Percentiles rank a stretch among this genome's conserved stretches.
Conservation (phyloP, 2,888 invertebrate genomes). For the Macrosoma leucophasiata region DNA sequence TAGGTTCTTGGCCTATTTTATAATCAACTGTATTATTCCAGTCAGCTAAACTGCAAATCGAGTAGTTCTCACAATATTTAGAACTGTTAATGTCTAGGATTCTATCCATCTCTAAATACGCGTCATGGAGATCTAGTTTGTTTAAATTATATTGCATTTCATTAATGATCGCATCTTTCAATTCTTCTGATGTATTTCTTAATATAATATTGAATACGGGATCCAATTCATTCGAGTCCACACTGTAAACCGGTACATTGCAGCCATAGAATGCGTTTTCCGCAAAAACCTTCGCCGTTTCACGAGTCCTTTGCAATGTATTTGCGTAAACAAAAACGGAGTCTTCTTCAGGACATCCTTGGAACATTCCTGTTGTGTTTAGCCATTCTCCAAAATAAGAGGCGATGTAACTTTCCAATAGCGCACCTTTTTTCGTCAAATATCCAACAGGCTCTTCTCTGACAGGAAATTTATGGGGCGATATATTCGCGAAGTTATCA, state of each 20-base stretch:
- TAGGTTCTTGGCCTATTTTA: conserved; percentile 39
- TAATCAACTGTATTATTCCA: conserved; percentile 32
- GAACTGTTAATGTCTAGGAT: conserved; percentile 47
- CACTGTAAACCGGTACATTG: conserved; percentile 35
- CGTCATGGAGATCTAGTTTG: conserved; percentile 30
- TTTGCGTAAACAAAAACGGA: conserved; percentile 47
- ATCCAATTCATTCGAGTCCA: conserved; percentile 35
- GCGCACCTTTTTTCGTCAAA: conserved; percentile 48
- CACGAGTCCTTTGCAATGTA: conserved; percentile 43
- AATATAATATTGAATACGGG: conserved; percentile 44
- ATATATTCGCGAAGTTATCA: too few species aligned
- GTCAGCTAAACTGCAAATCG: conserved; percentile 41
- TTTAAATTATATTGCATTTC: conserved; percentile 43
- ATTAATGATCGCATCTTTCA: conserved; percentile 29
- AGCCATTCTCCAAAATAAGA: conserved; percentile 50
- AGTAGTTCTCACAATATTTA: conserved; percentile 34
- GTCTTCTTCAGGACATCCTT: conserved; percentile 37
- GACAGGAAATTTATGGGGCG: conserved; percentile 41
- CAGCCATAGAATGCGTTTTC: conserved; percentile 45
- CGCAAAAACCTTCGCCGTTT: conserved; percentile 45
- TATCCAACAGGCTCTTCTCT: conserved; percentile 38
- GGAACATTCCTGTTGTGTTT: conserved; percentile 32
- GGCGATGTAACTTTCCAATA: conserved; percentile 49
- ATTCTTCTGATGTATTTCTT: conserved; percentile 33
- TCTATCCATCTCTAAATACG: conserved; percentile 36